Evolutionary conservation across 2,797 vertebrate genomes (phyloP), one percentile per base, ranked within the genome.

Genomic region (Gallinago solitaria): DNA sequence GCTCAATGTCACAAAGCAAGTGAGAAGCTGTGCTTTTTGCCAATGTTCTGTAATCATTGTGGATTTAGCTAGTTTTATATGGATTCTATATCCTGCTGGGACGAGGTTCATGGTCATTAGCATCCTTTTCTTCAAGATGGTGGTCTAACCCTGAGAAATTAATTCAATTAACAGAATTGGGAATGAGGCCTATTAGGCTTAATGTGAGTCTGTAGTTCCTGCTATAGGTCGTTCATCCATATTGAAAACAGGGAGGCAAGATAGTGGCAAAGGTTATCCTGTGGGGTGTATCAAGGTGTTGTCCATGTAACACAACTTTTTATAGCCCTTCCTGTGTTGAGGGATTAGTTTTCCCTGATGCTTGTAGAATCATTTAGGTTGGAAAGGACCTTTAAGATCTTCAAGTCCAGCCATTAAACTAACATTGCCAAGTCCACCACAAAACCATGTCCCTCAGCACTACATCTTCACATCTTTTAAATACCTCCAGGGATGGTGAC

Each of bases 351-450:
- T 93, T 94, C 17, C 32, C 7, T 74, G 45, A 6, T 84, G 5
- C 16, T 88, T 71, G 15, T 15, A 59, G 65, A 60, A 20, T 33
- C 11, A 28, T 33, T 63, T 50, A 35, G 5, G 3, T n/a, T 91
- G 45, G 65, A 75, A 82, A 60, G 59, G 61, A 21, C 21, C 20
- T 56, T 68, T 35, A 25, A 79, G 50, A 15, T 83, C 12, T 9
- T 48, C 4, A 2, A 50, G 39, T 86, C 60, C 27, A n/a, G 9
- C n/a, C 3, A 0, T 63, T 14, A 83, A 37, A 5, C 6, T 39
- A 63, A 3, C 35, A n/a, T 5, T 57, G 37, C n/a, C 9, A 35
- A 17, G 15, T 21, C 37, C 30, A 63, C 43, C 25, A 35, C 30
- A 57, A 57, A 56, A 73, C n/a, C 8, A 8, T 17, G 9, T 57